Base-by-base conservation (phyloP, 2,888 invertebrate genomes). In the Bimastos eiseni region DNA sequence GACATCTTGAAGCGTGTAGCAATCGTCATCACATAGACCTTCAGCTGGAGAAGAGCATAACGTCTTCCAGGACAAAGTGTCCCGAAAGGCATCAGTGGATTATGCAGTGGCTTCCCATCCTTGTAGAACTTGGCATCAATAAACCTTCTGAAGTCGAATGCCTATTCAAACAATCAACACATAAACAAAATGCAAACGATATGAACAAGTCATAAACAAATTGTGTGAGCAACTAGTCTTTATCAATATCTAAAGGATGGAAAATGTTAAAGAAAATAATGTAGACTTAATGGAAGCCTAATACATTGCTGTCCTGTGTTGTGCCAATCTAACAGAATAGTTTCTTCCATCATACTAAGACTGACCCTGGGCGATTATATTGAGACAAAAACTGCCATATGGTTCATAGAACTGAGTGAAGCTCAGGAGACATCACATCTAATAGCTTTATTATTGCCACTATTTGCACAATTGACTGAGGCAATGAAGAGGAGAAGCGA, bases 11-110 rank as follows among this genome's bases (percentile, higher is more conserved):
- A 95, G 44, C 92, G 92, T 92, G 94, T 93, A 44, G 94, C 92
- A 37, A 94, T 92, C 37, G 93, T 93, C 89, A 95, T 90, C 86
- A 94, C 91, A 92, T 93, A 95, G 94, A 94, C 94, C 91, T 95
- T 95, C 89, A 94, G 93, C 91, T 95, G 94, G 33, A 94, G 92
- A 55, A 94, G 92, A 70, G 95, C 94, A 88, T 94, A 93, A 90
- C 94, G 93, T 92, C 94, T 94, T 37, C 95, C 95, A 11, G 95
- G 95, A 91, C 95, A 95, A 91, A 95, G 92, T 41, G 94, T 93
- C 36, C 95, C 95, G 91, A 95, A 95, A 30, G 94, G 93, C 89
- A 94, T 93, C 24, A 95, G 90, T 0, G 95, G 95, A 91, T 94
- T 93, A 91, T 94, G 94, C 90, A 95, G 90, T 91, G 93, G 93